Evolutionary conservation across 2,888 invertebrate species (phyloP).

Genomic region (Salticus scenicus): DNA sequence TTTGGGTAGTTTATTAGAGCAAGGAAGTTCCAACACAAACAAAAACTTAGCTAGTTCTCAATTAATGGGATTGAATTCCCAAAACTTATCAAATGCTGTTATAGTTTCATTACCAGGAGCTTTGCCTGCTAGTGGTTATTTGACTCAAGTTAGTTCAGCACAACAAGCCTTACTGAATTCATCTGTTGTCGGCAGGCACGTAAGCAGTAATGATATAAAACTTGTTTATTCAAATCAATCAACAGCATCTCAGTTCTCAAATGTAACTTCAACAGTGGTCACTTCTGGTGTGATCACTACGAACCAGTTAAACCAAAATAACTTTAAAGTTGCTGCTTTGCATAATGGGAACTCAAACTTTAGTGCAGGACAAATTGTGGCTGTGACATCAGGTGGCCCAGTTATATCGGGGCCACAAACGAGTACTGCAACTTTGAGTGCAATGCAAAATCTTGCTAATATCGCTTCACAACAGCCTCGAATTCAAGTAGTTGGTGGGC

Average conservation of each 20-base stretch:
- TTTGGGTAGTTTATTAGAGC: slow-evolving; percentile 69
- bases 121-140: slow-evolving; percentile 72
- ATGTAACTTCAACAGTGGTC: slow-evolving; percentile 33
- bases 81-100: slow-evolving; percentile 54
- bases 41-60: slow-evolving; percentile 42
- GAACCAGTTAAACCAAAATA: slow-evolving; percentile 34
- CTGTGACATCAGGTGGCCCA: slow-evolving; percentile 51
- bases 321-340: slow-evolving; percentile 52
- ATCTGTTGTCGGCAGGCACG: slow-evolving; percentile 49
- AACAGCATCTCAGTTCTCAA: slow-evolving; percentile 35
- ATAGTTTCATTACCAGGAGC: slow-evolving; percentile 68
- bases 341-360: slow-evolving; percentile 55
- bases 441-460: slow-evolving; percentile 74
- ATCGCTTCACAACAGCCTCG: slow-evolving; percentile 75
- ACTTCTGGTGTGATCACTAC: slow-evolving; percentile 48
- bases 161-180: slow-evolving; percentile 53
- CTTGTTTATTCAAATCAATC: slow-evolving; percentile 71
- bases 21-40: slow-evolving; percentile 51
- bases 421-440: slow-evolving; percentile 70
- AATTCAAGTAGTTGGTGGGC: slow-evolving; percentile 71
- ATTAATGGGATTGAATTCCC: slow-evolving; percentile 48
- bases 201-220: slow-evolving; percentile 62
- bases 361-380: slow-evolving; percentile 38
- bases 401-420: slow-evolving; percentile 45
- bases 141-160: slow-evolving; percentile 70